Evolutionary conservation across 2,113 vertebrate species (phyloP).

Genomic region (Boulengeromyrus knoepffleri): DNA sequence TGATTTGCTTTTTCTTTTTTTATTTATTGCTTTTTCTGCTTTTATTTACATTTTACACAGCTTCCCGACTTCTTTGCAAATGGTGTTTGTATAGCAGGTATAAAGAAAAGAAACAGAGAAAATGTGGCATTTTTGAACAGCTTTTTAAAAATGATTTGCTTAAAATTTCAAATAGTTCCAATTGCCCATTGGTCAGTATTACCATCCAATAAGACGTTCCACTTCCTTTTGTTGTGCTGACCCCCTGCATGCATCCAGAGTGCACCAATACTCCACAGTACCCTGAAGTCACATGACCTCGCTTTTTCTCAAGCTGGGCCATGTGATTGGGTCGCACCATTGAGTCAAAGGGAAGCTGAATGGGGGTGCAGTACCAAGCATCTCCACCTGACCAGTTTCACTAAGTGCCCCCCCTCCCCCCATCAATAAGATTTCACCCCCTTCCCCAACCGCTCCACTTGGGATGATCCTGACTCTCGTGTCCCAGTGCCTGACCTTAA

Average conservation of each 20-base stretch:
- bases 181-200: neutral
- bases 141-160: neutral
- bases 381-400: constrained; percentile 33
- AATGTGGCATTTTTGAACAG: neutral
- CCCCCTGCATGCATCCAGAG: neutral
- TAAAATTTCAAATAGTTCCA: neutral
- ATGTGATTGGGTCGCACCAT: constrained; percentile 29
- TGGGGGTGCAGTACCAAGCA: constrained; percentile 28
- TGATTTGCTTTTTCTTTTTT: no score
- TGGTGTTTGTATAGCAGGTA: neutral
- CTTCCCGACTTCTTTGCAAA: neutral
- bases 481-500: neutral
- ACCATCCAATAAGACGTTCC: neutral
- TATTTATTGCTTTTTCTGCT: no score
- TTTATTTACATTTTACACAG: neutral
- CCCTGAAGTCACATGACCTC: constrained; percentile 19
- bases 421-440: neutral
- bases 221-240: neutral
- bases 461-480: constrained; percentile 16
- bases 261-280: neutral
- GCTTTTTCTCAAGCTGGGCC: constrained; percentile 14
- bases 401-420: constrained; percentile 5
- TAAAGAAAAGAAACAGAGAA: neutral
- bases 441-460: neutral
- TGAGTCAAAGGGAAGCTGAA: constrained; percentile 24